Conservation (phyloP, 2,888 invertebrate species). For the Acanthococcus lagerstroemiae region DNA sequence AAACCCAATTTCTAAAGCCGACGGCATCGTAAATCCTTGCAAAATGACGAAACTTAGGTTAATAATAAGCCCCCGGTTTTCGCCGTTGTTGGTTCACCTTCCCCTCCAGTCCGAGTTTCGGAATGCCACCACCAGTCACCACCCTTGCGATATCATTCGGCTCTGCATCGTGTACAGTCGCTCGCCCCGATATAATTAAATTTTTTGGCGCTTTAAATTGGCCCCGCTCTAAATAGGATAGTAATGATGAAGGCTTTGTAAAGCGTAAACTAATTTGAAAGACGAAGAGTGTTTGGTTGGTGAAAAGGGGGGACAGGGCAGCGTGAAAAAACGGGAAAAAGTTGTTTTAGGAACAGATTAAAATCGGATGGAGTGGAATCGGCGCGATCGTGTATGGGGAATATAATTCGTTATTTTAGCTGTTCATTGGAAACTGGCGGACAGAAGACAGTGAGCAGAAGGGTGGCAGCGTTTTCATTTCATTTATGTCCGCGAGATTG, state of each 20-base stretch:
- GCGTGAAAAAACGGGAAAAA: not conserved
- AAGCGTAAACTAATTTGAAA: conserved; percentile 22
- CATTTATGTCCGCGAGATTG: too few relatives aligned
- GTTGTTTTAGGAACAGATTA: too few relatives aligned
- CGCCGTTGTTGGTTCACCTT: too few relatives aligned
- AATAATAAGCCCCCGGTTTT: conserved; percentile 16
- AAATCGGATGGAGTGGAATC: too few relatives aligned
- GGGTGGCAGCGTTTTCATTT: too few relatives aligned
- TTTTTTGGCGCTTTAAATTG: conserved; percentile 21
- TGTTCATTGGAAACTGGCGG: too few relatives aligned
- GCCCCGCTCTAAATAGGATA: conserved; percentile 12
- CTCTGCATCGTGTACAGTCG: not conserved
- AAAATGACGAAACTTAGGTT: conserved; percentile 23
- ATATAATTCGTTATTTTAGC: too few relatives aligned
- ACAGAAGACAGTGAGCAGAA: too few relatives aligned
- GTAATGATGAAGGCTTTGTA: conserved; percentile 24
- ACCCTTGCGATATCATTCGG: too few relatives aligned
- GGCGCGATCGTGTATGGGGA: too few relatives aligned
- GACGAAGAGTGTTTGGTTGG: not conserved
- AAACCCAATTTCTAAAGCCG: not conserved
- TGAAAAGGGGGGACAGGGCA: not conserved
- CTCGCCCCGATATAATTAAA: conserved; percentile 12
- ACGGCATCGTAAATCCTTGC: conserved; percentile 20
- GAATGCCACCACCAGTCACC: too few relatives aligned
- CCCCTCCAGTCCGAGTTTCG: too few relatives aligned